These are phyloP conservation scores for Hippocampus zosterae DNA, from an alignment of 2,113 vertebrate genomes.

Conservation along the genomic window DNA sequence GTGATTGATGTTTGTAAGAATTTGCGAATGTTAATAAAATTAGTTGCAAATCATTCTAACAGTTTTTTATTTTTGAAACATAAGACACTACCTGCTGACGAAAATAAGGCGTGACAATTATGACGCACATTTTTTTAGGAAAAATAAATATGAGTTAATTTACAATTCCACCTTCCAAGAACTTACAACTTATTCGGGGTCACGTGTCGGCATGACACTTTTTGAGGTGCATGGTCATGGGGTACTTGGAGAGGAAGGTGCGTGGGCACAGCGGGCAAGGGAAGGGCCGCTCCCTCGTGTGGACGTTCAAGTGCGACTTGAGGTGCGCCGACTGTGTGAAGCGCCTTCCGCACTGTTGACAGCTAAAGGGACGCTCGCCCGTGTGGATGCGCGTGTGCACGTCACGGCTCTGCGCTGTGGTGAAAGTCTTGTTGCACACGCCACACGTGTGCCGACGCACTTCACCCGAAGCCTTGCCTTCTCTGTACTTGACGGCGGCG, in stretches of 20 bases:
- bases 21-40: too few species aligned
- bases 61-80: too few species aligned
- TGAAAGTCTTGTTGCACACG: slow-evolving; percentile 60
- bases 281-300: slow-evolving; percentile 62
- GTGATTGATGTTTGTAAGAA: too few species aligned
- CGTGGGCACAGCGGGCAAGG: slow-evolving; percentile 58
- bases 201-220: slow-evolving; percentile 44
- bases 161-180: too few species aligned
- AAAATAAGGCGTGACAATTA: too few species aligned
- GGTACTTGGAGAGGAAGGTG: slow-evolving; percentile 68
- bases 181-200: neutral
- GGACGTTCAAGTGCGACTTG: slow-evolving; percentile 67
- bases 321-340: slow-evolving; percentile 72
- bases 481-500: slow-evolving; percentile 33
- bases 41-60: too few species aligned
- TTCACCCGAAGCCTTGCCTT: neutral
- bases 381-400: slow-evolving; percentile 71
- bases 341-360: slow-evolving; percentile 65
- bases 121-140: too few species aligned
- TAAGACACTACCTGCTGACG: too few species aligned
- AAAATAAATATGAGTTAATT: too few species aligned
- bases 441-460: slow-evolving; percentile 45
- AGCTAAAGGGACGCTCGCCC: slow-evolving; percentile 64
- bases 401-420: slow-evolving; percentile 64
- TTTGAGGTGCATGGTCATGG: slow-evolving; percentile 67